These are phyloP conservation scores for Microtus montanus DNA, from an alignment of 2,113 vertebrate species.

Conservation along the genomic window DNA sequence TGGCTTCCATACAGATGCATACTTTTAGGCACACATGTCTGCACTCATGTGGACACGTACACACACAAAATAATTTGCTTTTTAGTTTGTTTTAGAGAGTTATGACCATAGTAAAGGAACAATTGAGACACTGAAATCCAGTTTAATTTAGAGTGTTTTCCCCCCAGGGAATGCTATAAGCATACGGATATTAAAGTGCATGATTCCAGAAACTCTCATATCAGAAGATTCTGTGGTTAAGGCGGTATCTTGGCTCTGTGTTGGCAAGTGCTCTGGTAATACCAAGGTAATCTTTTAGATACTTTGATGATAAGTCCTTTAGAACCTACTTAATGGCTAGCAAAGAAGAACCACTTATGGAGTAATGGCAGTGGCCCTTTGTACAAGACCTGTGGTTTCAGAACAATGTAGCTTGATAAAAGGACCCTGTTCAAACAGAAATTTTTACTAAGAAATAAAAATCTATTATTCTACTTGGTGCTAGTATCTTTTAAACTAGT, in stretches of 20 bases:
- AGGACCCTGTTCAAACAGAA: constrained; percentile 51
- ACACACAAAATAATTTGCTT: constrained; percentile 42
- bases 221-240: constrained; percentile 89
- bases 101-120: constrained; percentile 24
- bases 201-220: constrained; percentile 91
- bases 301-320: constrained; percentile 65
- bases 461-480: constrained; percentile 49
- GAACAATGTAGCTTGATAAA: constrained; percentile 51
- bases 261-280: constrained; percentile 87
- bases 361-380: constrained; percentile 68
- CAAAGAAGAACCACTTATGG: constrained; percentile 46
- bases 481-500: constrained; percentile 54
- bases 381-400: constrained; percentile 61
- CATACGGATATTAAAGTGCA: constrained; percentile 89
- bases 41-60: background rate
- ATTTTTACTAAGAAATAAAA: constrained; percentile 64
- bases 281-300: constrained; percentile 88
- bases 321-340: constrained; percentile 64
- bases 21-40: background rate
- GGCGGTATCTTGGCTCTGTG: constrained; percentile 91
- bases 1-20: background rate
- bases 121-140: constrained; percentile 19
- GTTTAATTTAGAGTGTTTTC: constrained; percentile 62
- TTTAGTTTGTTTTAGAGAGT: constrained; percentile 48
- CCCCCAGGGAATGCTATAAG: constrained; percentile 86